phyloP scores from a whole-genome alignment of 2,113 vertebrate species.

The Coreoperca whiteheadi region DNA sequence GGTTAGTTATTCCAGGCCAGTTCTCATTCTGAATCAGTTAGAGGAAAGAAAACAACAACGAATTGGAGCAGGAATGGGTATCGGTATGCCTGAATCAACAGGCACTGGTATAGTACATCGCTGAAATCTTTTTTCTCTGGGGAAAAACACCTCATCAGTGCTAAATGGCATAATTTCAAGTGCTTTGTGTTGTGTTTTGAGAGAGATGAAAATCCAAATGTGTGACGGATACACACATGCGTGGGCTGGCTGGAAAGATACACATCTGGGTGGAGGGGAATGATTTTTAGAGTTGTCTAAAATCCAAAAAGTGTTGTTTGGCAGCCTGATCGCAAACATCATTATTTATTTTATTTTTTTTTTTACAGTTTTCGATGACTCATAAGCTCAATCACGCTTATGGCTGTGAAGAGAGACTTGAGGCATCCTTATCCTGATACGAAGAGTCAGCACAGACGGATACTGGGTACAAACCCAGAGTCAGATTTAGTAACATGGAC shows the following conservation, averaged over 20 bases:
- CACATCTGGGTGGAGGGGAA: constrained; percentile 32
- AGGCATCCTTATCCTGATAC: constrained; percentile 18
- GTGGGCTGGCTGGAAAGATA: constrained; percentile 34
- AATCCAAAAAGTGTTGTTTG: constrained; percentile 26
- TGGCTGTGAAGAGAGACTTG: constrained; percentile 12
- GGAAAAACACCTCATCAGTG: not conserved
- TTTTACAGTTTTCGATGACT: not conserved
- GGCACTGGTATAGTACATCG: not conserved
- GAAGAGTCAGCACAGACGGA: constrained; percentile 3
- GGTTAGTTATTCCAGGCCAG: constrained; percentile 62
- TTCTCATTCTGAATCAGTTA: constrained; percentile 38
- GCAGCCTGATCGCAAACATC: constrained; percentile 13
- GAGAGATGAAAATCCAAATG: constrained; percentile 38
- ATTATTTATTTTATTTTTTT: not conserved
- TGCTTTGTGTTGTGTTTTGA: constrained; percentile 22
- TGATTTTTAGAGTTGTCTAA: constrained; percentile 32
- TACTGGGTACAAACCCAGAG: constrained; percentile 13
- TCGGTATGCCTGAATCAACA: constrained; percentile 43
- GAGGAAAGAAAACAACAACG: constrained; percentile 8
- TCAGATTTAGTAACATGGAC: not conserved
- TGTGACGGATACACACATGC: not conserved
- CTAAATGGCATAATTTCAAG: constrained; percentile 20
- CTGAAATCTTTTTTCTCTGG: not conserved
- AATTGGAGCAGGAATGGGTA: constrained; percentile 12
- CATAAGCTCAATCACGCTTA: constrained; percentile 24